Conservation (phyloP, 2,888 invertebrate genomes). For the Noctua pronuba region DNA sequence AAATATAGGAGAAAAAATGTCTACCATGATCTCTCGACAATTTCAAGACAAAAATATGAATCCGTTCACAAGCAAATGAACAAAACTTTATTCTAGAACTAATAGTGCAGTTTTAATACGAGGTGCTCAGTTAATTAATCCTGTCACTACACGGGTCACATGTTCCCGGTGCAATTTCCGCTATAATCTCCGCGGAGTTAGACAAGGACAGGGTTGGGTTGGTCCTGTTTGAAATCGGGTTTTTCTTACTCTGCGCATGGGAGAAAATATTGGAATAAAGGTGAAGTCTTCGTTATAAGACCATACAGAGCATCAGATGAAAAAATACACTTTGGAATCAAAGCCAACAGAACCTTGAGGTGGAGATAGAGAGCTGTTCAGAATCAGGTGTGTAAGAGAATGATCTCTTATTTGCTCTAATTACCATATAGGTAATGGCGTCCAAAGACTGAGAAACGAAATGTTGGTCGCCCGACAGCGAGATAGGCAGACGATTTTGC, state of each 20-base stretch:
- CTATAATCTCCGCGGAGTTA: constrained; percentile 62
- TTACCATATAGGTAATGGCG: too few species aligned
- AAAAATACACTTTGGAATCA: not conserved
- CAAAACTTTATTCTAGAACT: not conserved
- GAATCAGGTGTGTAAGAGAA: not conserved
- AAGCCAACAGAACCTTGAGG: not conserved
- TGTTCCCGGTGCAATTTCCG: constrained; percentile 69
- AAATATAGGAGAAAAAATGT: not conserved
- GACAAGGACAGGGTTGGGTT: constrained; percentile 46
- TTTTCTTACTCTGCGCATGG: not conserved
- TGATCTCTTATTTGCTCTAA: too few species aligned
- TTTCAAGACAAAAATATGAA: not conserved
- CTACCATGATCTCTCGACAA: not conserved
- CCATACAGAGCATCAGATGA: not conserved
- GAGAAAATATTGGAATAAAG: not conserved
- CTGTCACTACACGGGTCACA: constrained; percentile 60
- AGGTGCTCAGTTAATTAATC: constrained; percentile 67
- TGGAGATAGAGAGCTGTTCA: not conserved
- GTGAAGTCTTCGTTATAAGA: not conserved
- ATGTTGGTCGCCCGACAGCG: not conserved
- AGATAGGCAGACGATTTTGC: not conserved
- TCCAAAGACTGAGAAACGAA: not conserved
- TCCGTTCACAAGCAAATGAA: constrained; percentile 20
- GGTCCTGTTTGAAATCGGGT: not conserved
- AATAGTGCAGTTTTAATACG: constrained; percentile 37